These are phyloP conservation scores for Gallinago media DNA, from an alignment of 2,113 vertebrate species.

Conservation along the genomic window DNA sequence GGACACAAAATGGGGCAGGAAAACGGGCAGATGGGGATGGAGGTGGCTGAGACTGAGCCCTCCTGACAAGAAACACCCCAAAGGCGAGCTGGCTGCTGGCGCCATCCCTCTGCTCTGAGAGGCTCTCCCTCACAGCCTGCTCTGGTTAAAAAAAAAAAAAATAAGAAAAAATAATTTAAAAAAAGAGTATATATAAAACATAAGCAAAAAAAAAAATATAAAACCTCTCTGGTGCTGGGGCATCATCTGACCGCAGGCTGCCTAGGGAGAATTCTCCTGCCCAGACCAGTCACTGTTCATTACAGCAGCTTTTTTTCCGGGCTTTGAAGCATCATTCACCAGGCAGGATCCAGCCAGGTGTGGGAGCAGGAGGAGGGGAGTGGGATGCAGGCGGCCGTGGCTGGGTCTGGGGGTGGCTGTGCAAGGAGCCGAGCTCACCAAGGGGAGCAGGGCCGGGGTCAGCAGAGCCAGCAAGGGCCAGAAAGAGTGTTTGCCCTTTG, in stretches of 20 bases:
- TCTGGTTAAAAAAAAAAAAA: neutral
- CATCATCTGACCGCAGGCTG: neutral
- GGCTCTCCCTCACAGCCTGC: neutral
- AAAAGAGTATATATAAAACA: neutral
- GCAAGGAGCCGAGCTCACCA: rapidly evolving
- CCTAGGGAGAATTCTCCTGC: neutral
- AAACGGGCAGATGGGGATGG: neutral
- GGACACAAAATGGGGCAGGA: neutral
- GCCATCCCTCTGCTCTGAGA: neutral
- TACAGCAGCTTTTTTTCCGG: neutral
- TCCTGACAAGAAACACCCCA: constrained; percentile 34
- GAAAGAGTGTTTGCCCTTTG: neutral
- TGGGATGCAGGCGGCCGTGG: neutral
- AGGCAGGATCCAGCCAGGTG: neutral
- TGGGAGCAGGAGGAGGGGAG: neutral
- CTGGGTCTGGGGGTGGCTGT: neutral
- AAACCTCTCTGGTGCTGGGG: neutral
- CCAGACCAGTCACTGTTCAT: rapidly evolving
- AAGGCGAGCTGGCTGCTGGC: neutral
- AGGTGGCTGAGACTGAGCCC: neutral
- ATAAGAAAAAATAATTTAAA: neutral
- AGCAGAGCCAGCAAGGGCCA: neutral
- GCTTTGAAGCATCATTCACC: neutral
- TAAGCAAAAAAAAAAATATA: neutral
- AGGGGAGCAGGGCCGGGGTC: rapidly evolving